A percentile compares a stretch with the other conserved stretches of the same genome.
Conservation (phyloP, 2,797 vertebrate species). For the Schizopygopsis malacanthus region DNA sequence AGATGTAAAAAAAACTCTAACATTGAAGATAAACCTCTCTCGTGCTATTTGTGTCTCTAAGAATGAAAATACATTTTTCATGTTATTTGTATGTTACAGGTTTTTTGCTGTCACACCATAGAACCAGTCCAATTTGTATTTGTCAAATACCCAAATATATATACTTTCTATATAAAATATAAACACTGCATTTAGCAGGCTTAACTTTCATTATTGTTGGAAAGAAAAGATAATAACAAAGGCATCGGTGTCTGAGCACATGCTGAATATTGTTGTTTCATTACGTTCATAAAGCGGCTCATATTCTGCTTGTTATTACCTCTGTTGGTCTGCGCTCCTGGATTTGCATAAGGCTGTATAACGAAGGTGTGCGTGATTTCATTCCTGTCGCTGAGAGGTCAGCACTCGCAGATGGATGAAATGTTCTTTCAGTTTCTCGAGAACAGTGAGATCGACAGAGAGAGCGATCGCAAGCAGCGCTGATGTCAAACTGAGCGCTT, state of each 20-base stretch:
- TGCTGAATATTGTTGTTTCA: background rate
- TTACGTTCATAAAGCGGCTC: background rate
- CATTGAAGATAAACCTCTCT: too few relatives aligned
- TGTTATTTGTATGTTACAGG: too few relatives aligned
- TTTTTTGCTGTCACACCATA: too few relatives aligned
- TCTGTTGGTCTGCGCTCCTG: background rate
- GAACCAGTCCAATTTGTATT: too few relatives aligned
- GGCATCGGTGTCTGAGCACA: background rate
- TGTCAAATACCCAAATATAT: too few relatives aligned
- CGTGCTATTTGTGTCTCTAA: too few relatives aligned
- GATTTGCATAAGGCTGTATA: background rate
- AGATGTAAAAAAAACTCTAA: too few relatives aligned
- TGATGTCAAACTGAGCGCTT: background rate
- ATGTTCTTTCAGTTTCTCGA: background rate
- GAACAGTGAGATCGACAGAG: background rate
- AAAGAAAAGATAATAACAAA: background rate
- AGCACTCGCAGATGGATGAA: background rate
- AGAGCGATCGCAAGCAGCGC: background rate
- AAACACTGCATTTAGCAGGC: background rate
- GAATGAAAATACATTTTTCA: too few relatives aligned
- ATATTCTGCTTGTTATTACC: background rate
- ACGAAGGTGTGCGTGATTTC: background rate
- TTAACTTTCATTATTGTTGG: slow-evolving; percentile 4
- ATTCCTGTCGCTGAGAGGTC: background rate
- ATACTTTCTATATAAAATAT: background rate